These are phyloP conservation scores for Antechinus flavipes DNA, from an alignment of 2,113 vertebrate genomes.

Conservation along the genomic window DNA sequence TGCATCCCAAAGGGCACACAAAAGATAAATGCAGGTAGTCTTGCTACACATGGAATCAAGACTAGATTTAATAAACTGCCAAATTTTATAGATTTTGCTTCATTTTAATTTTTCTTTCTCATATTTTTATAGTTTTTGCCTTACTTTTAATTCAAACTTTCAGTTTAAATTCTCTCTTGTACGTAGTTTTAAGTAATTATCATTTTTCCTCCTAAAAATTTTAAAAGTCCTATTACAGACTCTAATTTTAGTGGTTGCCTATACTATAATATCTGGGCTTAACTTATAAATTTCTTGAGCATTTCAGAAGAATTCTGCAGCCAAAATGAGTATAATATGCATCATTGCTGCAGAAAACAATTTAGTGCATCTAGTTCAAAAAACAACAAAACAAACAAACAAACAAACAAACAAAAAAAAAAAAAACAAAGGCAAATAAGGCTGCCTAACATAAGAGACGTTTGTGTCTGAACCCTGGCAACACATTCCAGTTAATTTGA, in stretches of 20 bases:
- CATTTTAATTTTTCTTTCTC: background rate
- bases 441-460: background rate
- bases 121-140: background rate
- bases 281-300: background rate
- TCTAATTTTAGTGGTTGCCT: background rate
- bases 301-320: background rate
- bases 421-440: background rate
- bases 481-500: background rate
- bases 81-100: background rate
- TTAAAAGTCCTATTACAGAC: background rate
- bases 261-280: background rate
- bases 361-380: background rate
- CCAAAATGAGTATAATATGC: background rate
- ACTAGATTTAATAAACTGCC: background rate
- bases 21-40: background rate
- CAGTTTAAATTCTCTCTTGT: background rate
- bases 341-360: background rate
- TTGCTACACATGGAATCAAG: background rate
- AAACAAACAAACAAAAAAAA: conserved; percentile 4
- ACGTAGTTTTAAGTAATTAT: background rate
- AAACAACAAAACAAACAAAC: conserved; percentile 1
- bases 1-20: background rate
- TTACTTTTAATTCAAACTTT: background rate
- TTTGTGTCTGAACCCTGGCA: background rate
- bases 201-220: conserved; percentile 33